Base-by-base conservation (phyloP, 2,797 vertebrate genomes). In the Mormyrops boulengeri region DNA sequence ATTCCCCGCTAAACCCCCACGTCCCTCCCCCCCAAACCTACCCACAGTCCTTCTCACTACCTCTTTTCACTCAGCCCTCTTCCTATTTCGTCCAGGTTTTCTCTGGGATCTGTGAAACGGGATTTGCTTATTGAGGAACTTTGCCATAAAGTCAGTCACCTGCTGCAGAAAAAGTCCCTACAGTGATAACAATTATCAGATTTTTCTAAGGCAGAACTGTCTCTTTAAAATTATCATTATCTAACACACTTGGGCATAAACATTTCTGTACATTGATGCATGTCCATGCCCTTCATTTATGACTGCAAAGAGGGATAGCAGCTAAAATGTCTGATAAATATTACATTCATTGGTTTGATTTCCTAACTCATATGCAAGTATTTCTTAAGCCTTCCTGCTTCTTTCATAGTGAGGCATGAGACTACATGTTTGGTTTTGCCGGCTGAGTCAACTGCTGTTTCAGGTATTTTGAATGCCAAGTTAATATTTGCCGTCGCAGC, bases 31-130 rank as follows among this genome's bases (percentile, higher is more conserved):
- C 87, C n/a, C 34, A 85, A 88, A 91, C 14, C 30, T 11, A 1
- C 90, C 82, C 89, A 60, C 44, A 62, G 17, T 73, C 19, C 44
- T 60, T n/a, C 44, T 53, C 50, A 30, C 60, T 87, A 62, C 89
- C 60, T 86, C 84, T 89, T 86, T 55, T 86, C 41, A 60, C 34
- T 89, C 38, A 1, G n/a, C 11, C 30, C 17, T 53, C 26, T 52
- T 85, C 82, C 44, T 85, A 4, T 11, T 87, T 38, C 14, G 1
- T 66, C 57, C 57, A 26, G n/a, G 41, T 66, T 62, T 41, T 88
- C 9, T 30, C 52, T 38, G 49, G 12, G 22, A 55, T 87, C 50
- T 41, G 7, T 87, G 53, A 55, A 55, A 8, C 22, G 52, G 26
- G 34, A 87, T 47, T 44, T 22, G 19, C 19, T 85, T 26, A 57